Evolutionary conservation across 2,888 invertebrate genomes (phyloP).

Genomic region (Sarcophaga caerulescens): DNA sequence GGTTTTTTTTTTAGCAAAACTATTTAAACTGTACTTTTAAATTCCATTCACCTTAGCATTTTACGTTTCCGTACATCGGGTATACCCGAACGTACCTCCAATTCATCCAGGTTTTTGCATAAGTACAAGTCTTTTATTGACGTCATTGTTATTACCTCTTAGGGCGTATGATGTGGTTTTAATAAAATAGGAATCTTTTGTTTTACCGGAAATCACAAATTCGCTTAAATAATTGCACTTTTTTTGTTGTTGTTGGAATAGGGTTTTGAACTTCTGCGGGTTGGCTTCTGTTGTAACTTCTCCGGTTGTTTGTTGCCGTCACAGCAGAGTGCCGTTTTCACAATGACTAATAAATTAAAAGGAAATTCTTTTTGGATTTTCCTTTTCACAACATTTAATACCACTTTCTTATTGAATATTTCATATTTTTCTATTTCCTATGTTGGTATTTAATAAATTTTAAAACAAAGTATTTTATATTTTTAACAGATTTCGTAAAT

Average conservation of each 20-base stretch:
- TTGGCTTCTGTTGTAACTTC: not conserved
- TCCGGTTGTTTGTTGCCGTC: too few species aligned
- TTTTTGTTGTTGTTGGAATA: not conserved
- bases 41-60: slow-evolving; percentile 82
- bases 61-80: slow-evolving; percentile 79
- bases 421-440: not conserved
- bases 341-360: too few species aligned
- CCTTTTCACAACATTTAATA: not conserved
- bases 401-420: not conserved
- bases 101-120: slow-evolving; percentile 83
- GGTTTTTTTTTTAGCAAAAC: not conserved
- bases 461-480: not conserved
- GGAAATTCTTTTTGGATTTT: too few species aligned
- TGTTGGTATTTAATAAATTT: not conserved
- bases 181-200: not conserved
- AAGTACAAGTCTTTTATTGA: slow-evolving; percentile 82
- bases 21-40: not conserved
- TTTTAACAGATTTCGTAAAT: not conserved
- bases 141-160: slow-evolving; percentile 71
- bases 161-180: too few species aligned
- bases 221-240: slow-evolving; percentile 22
- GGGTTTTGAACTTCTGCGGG: not conserved
- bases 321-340: too few species aligned
- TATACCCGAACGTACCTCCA: slow-evolving; percentile 82
- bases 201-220: not conserved